Evolutionary conservation across 2,797 vertebrate genomes (phyloP), one percentile per base, ranked within the genome.

Genomic region (Lophius americanus): DNA sequence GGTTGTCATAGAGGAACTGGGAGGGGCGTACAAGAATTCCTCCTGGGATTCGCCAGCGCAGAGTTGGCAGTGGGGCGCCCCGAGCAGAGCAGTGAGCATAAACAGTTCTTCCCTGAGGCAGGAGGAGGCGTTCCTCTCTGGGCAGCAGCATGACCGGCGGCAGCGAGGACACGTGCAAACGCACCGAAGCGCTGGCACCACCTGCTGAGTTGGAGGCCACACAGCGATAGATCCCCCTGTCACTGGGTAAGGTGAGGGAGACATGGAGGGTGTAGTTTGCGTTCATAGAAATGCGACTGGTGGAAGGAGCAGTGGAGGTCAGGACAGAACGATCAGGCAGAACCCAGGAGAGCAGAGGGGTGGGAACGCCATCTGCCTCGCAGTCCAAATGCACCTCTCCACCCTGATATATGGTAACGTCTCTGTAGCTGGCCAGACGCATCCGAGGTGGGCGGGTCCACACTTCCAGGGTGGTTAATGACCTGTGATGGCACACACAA

Each of bases 121-220:
- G 71, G 1, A 94, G 88, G 70, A 96, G 69, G 75, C 94, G 94
- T 85, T 98, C 96, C 9, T 86, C 71, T 73, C 75, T 89, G 32
- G 91, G 91, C 83, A 98, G 96, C 6, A 93, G 94, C 71, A 98
- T 96, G 54, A 94, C 92, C 0, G 98, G 96, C 1, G 97, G 96
- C 72, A 97, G 86, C 0, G 95, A 95, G 9, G 94, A 93, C 72
- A 99, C 90, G 13, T 97, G 96, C 9, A 99, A 88, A 35, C 94
- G 94, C 62, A 97, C 93, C 0, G 95, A 93, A 32, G 94, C 80
- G 51, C 95, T 95, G 84, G 96, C 96, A 0, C 94, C 90, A 47
- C 98, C 98, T 2, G 96, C 96, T 0, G 93, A 91, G 49, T 98
- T 98, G 79, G 95, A 96, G 3, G 96, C 97, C 56, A 98, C 90